Percentiles rank a stretch among this genome's conserved stretches.
Evolutionary conservation across 1,140 invertebrate genomes (phyloP).

Genomic region (Chironomus striatipennis): DNA sequence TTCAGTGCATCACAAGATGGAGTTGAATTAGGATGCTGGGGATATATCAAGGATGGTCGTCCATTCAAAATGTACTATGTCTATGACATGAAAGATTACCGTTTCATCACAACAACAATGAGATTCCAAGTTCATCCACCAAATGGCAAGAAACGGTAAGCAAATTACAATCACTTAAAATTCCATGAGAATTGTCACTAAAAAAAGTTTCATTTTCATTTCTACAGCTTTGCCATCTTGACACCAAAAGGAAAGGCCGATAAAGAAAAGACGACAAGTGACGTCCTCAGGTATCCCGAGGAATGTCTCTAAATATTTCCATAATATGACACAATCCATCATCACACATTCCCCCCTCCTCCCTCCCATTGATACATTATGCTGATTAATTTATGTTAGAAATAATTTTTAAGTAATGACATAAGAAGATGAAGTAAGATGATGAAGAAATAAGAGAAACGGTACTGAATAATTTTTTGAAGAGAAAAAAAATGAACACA

Average conservation of each 20-base stretch:
- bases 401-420: background rate
- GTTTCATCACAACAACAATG: background rate
- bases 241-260: background rate
- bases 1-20: background rate
- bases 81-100: constrained; percentile 8
- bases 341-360: background rate
- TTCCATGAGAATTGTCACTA: background rate
- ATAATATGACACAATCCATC: background rate
- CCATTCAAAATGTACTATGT: constrained; percentile 22
- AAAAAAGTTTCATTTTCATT: background rate
- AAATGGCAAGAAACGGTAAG: constrained; percentile 5
- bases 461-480: background rate
- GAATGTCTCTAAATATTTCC: background rate
- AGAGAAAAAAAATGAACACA: background rate
- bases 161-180: background rate
- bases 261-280: constrained; percentile 15
- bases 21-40: background rate
- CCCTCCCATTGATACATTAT: too few species aligned
- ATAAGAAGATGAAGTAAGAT: background rate
- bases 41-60: background rate
- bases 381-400: background rate
- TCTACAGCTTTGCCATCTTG: constrained; percentile 11
- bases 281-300: background rate
- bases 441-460: background rate
- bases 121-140: constrained; percentile 20